Evolutionary conservation across 2,113 vertebrate genomes (phyloP), one percentile per base, ranked within the genome.

Genomic region (Furnarius figulus): DNA sequence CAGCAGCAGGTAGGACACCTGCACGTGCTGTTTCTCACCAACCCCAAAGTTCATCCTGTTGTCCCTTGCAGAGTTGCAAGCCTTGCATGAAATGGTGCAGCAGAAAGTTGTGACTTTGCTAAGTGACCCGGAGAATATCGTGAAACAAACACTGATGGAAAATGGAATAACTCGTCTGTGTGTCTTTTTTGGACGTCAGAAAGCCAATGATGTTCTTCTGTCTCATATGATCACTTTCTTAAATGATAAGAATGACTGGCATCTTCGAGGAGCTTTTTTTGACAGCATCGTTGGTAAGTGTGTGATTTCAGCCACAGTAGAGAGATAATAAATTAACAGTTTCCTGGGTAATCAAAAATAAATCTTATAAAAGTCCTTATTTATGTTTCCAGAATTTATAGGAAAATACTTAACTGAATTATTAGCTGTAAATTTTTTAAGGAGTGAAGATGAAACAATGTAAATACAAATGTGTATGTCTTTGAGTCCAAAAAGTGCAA

Each of bases 211-310:
- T 73, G 99, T 99, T 63, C 98, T 99, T 84, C 97, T 99, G 35
- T 99, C 99, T 6, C 99, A 99, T 92, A 99, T 99, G 99, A 99
- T 99, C 97, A 99, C 99, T 73, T 99, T 99, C 97, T 98, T 99
- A 52, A 99, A 99, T 67, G 99, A 99, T 96, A 99, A 99, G 97
- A 99, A 99, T 87, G 99, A 99, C 97, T 99, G 99, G 99, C 99
- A 99, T 90, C 98, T 99, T 44, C 98, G 99, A 20, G 99, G 99
- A n/a, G 99, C 99, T 75, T 99, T 99, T 97, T 99, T 99, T 93
- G 99, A 99, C 98, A 99, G 99, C 97, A 99, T 99, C 90, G 99
- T 99, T 74, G 99, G 99, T 99, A 97, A 97, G 99, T 94, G 58
- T 66, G 81, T 93, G 44, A 12, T 71, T 93, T 85, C 8, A 27